Evolutionary conservation across 2,888 invertebrate species (phyloP).

Genomic region (Trissolcus japonicus): DNA sequence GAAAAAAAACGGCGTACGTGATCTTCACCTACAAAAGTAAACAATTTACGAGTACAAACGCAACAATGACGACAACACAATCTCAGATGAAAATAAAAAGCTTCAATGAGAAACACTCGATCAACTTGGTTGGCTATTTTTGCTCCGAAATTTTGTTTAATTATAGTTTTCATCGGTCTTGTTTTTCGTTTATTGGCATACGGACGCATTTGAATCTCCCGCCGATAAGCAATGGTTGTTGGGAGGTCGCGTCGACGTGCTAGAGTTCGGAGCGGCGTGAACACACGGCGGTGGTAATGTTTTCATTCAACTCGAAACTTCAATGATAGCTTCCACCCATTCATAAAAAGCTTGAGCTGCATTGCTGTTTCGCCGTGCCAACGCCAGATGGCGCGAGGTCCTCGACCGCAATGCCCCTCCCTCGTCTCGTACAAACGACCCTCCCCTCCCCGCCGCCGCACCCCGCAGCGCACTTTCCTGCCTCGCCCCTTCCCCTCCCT

Average conservation of each 20-base stretch:
- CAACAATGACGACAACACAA: no score
- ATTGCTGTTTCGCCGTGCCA: constrained; percentile 61
- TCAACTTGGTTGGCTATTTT: constrained; percentile 1
- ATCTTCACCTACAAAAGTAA: no score
- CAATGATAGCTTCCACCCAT: constrained; percentile 77
- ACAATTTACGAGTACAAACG: no score
- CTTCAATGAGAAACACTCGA: no score
- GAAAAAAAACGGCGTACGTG: no score
- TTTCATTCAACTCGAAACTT: constrained; percentile 76
- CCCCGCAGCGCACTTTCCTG: constrained; percentile 38
- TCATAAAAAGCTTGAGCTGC: constrained; percentile 73
- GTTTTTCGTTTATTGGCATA: constrained; percentile 48
- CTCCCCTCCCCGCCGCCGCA: constrained; percentile 36
- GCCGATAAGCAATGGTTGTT: constrained; percentile 61
- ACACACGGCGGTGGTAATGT: constrained; percentile 65
- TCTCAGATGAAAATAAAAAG: no score
- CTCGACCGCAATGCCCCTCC: constrained; percentile 50
- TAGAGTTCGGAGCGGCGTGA: constrained; percentile 56
- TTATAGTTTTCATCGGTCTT: constrained; percentile 1
- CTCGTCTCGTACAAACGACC: constrained; percentile 3
- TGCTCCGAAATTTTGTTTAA: constrained; percentile 24
- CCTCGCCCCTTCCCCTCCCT: constrained; percentile 23
- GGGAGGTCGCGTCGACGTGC: constrained; percentile 55
- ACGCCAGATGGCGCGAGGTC: constrained; percentile 72
- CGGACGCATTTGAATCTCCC: constrained; percentile 60